A percentile compares a stretch with the other conserved stretches of the same genome.
These are phyloP conservation scores for Chrysemys picta DNA, from an alignment of 2,113 vertebrate genomes.

Conservation along the genomic window DNA sequence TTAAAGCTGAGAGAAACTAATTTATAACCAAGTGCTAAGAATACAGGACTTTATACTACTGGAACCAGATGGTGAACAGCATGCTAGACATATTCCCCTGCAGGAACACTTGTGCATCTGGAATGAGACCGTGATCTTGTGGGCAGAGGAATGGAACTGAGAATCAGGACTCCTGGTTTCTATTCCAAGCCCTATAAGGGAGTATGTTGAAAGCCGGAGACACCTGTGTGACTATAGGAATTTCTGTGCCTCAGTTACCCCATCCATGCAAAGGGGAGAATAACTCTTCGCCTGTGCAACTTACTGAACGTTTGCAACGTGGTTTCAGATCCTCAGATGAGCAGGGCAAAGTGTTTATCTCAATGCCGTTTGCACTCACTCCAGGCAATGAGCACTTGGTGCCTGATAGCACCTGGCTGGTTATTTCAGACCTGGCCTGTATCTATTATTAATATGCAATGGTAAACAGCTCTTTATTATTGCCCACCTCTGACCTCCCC, in stretches of 20 bases:
- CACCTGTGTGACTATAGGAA: not conserved
- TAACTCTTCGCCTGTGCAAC: not conserved
- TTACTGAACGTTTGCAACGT: not conserved
- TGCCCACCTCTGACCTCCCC: not conserved
- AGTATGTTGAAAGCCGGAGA: not conserved
- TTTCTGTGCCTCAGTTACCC: not conserved
- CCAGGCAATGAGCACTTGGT: fast-evolving
- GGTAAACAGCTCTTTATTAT: slow-evolving; percentile 44
- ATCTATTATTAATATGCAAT: not conserved
- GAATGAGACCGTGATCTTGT: too few relatives aligned
- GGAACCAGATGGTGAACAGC: not conserved
- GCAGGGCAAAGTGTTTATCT: not conserved
- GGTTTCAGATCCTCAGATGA: not conserved
- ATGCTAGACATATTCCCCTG: not conserved
- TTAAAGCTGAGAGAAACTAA: not conserved
- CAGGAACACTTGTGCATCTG: not conserved
- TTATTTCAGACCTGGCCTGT: fast-evolving
- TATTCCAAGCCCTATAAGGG: not conserved
- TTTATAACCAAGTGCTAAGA: not conserved
- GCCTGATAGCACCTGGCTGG: not conserved
- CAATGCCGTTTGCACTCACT: not conserved
- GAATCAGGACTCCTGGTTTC: not conserved
- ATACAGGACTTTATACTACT: not conserved
- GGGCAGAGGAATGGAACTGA: not conserved
- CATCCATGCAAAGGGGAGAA: not conserved